These are phyloP conservation scores for Heteropelma amictum DNA, from an alignment of 2,888 invertebrate species.

Conservation along the genomic window DNA sequence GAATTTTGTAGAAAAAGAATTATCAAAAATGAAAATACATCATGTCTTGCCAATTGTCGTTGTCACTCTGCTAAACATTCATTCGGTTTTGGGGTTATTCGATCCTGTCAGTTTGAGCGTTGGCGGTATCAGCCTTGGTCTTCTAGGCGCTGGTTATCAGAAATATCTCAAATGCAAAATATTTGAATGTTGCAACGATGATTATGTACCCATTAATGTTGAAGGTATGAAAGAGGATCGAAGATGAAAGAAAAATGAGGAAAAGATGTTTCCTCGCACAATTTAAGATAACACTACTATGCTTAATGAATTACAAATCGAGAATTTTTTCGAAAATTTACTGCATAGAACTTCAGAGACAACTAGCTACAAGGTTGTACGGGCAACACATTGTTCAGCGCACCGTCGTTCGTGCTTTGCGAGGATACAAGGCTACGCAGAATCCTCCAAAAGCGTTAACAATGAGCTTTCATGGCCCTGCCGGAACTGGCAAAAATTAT, in stretches of 20 bases:
- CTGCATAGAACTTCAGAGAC: constrained; percentile 30
- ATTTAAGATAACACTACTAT: not conserved
- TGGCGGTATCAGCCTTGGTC: constrained; percentile 17
- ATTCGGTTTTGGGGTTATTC: not conserved
- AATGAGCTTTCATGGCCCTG: constrained; percentile 95
- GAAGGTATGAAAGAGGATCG: too few relatives aligned
- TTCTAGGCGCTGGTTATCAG: constrained; percentile 23
- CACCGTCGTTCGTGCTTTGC: constrained; percentile 84
- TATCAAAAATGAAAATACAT: constrained; percentile 25
- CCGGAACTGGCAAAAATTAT: constrained; percentile 96
- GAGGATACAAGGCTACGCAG: constrained; percentile 80
- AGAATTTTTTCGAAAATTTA: not conserved
- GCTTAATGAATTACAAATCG: not conserved
- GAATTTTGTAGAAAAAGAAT: too few relatives aligned
- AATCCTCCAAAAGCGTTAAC: constrained; percentile 88
- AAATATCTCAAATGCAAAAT: constrained; percentile 31
- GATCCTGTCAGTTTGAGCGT: constrained; percentile 37
- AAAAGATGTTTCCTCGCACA: not conserved
- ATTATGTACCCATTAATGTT: constrained; percentile 32
- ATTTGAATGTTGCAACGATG: constrained; percentile 40
- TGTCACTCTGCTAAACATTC: not conserved
- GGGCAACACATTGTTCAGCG: constrained; percentile 91
- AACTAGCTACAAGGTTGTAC: constrained; percentile 78
- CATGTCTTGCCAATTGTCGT: not conserved
- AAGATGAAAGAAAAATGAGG: too few relatives aligned